Conservation (phyloP, 2,113 vertebrate species). For the Channa maculata region DNA sequence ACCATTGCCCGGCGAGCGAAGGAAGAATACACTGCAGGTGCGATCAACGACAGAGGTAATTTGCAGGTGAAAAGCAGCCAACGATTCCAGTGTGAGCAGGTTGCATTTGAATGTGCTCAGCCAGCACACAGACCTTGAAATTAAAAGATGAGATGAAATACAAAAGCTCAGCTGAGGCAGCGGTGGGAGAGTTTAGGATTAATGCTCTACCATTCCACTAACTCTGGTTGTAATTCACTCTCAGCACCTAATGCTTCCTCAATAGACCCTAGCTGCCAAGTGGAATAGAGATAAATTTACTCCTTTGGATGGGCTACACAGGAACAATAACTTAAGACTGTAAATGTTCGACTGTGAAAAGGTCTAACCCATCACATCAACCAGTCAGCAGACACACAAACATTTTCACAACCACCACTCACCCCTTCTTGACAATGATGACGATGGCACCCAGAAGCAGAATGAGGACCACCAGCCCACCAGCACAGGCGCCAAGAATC, state of each 20-base stretch:
- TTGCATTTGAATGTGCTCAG: constrained; percentile 66
- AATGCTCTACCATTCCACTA: constrained; percentile 64
- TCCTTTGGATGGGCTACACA: constrained; percentile 28
- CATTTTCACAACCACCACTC: constrained; percentile 69
- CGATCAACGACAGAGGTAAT: constrained; percentile 66
- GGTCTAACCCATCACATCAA: neutral
- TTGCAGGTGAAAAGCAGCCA: constrained; percentile 75
- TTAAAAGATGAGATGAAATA: constrained; percentile 77
- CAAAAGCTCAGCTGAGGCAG: constrained; percentile 60
- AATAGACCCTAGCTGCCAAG: constrained; percentile 62
- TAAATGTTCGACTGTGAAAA: constrained; percentile 35
- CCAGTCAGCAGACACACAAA: neutral
- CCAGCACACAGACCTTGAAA: constrained; percentile 70
- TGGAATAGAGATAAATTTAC: constrained; percentile 60
- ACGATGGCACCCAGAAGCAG: constrained; percentile 93
- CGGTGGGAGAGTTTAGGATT: constrained; percentile 59
- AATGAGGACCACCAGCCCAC: constrained; percentile 91
- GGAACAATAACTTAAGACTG: constrained; percentile 35
- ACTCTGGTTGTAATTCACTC: constrained; percentile 70
- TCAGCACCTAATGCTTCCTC: constrained; percentile 63
- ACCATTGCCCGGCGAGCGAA: constrained; percentile 43
- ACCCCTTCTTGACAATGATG: constrained; percentile 93
- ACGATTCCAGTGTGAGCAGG: constrained; percentile 25
- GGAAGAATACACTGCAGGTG: constrained; percentile 72
- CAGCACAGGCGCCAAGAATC: constrained; percentile 93